Percentiles rank a stretch among this genome's conserved stretches.
Evolutionary conservation across 2,113 vertebrate genomes (phyloP).

Genomic region (Ictalurus punctatus): DNA sequence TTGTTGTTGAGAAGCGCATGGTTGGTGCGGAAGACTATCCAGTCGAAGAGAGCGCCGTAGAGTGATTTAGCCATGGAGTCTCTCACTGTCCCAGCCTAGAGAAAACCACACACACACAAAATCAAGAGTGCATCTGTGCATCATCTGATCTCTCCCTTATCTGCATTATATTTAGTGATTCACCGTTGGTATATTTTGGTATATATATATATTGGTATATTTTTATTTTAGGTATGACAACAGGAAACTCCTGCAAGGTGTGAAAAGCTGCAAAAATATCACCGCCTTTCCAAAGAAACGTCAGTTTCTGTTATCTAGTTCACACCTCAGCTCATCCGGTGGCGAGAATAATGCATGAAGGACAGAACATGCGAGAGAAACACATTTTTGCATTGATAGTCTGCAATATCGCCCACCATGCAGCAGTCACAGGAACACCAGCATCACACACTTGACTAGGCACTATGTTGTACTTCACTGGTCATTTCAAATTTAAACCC

Average conservation of each 20-base stretch:
- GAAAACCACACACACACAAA: background rate
- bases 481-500: background rate
- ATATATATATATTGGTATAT: background rate
- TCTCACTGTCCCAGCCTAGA: constrained; percentile 88
- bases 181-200: background rate
- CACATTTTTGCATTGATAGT: background rate
- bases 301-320: background rate
- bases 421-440: background rate
- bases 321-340: background rate
- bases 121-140: background rate
- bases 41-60: constrained; percentile 93
- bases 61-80: constrained; percentile 97
- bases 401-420: background rate
- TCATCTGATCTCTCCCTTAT: background rate
- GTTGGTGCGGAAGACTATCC: constrained; percentile 98
- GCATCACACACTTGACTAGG: background rate
- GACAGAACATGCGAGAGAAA: background rate
- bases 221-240: background rate
- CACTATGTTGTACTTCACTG: background rate
- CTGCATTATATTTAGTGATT: background rate
- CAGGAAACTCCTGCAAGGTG: background rate
- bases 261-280: background rate
- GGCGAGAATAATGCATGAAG: background rate
- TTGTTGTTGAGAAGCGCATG: constrained; percentile 92
- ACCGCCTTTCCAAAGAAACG: background rate